Evolutionary conservation across 1,140 invertebrate species (phyloP).

Genomic region (Trachymyrmex cornetzi): DNA sequence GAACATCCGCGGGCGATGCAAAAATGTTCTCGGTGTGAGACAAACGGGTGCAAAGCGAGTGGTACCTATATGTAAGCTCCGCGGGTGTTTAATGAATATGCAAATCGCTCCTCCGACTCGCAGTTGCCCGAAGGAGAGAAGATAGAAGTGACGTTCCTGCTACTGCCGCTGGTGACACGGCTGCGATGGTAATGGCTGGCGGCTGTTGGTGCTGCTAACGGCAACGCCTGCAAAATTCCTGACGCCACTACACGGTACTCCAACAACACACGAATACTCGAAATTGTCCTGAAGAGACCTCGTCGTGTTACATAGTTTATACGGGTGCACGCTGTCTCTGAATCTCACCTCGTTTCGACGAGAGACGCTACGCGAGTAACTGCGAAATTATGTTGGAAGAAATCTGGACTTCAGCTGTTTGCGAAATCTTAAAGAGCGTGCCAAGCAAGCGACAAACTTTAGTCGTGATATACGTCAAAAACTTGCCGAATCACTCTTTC

Average conservation of each 20-base stretch:
- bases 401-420: conserved; percentile 2
- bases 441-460: not conserved
- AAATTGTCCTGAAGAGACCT: conserved; percentile 59
- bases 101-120: conserved; percentile 80
- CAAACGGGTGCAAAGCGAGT: conserved; percentile 37
- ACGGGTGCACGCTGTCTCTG: conserved; percentile 2
- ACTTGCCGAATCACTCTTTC: not conserved
- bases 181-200: conserved; percentile 46
- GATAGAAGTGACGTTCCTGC: conserved; percentile 43
- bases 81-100: conserved; percentile 85
- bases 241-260: conserved; percentile 67
- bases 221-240: conserved; percentile 78
- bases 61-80: conserved; percentile 49
- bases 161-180: conserved; percentile 54
- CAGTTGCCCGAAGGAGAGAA: conserved; percentile 72
- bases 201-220: conserved; percentile 63
- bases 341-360: conserved; percentile 30
- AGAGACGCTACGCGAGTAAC: not conserved
- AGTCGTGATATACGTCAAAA: not conserved
- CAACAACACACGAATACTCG: conserved; percentile 45
- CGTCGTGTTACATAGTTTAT: conserved; percentile 44
- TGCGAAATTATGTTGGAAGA: not conserved
- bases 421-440: not conserved
- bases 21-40: conserved; percentile 31
- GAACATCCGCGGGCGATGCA: conserved; percentile 18